These are phyloP conservation scores for Tiliacea citrago DNA, from an alignment of 2,888 invertebrate genomes.

Conservation along the genomic window DNA sequence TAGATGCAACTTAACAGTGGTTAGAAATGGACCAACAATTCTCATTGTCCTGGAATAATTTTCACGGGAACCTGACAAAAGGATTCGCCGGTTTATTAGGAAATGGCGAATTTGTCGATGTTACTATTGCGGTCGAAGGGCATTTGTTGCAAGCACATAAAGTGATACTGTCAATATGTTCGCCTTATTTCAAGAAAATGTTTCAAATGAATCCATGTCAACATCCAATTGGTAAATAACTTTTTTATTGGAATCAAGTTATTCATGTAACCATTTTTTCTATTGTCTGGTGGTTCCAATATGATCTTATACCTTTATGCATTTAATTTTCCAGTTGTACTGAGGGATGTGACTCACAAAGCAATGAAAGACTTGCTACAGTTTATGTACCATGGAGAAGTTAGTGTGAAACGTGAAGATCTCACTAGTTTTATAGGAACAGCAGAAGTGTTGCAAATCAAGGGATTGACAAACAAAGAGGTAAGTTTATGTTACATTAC, in stretches of 20 bases:
- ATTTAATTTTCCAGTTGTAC: conserved; percentile 89
- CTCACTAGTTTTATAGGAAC: conserved; percentile 93
- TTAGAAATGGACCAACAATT: conserved; percentile 92
- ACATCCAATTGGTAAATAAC: conserved; percentile 90
- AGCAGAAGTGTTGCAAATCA: conserved; percentile 94
- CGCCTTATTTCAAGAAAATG: conserved; percentile 93
- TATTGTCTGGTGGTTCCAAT: background rate
- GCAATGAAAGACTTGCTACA: conserved; percentile 93
- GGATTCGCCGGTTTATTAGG: conserved; percentile 92
- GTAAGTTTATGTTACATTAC: conserved; percentile 66
- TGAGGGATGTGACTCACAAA: conserved; percentile 93
- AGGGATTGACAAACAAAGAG: conserved; percentile 92
- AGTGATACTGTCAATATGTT: conserved; percentile 93
- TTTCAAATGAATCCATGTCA: conserved; percentile 92
- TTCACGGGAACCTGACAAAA: conserved; percentile 93
- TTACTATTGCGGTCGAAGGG: conserved; percentile 92
- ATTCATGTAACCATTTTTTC: conserved; percentile 22
- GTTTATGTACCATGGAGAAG: conserved; percentile 95
- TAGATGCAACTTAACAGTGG: conserved; percentile 78
- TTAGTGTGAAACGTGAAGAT: conserved; percentile 93
- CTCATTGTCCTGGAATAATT: conserved; percentile 94
- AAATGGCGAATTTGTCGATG: conserved; percentile 91
- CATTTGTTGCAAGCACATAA: conserved; percentile 93
- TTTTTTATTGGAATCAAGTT: conserved; percentile 34
- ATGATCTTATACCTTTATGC: background rate